These are phyloP conservation scores for Amazona ochrocephala DNA, from an alignment of 2,797 vertebrate species.

Conservation along the genomic window DNA sequence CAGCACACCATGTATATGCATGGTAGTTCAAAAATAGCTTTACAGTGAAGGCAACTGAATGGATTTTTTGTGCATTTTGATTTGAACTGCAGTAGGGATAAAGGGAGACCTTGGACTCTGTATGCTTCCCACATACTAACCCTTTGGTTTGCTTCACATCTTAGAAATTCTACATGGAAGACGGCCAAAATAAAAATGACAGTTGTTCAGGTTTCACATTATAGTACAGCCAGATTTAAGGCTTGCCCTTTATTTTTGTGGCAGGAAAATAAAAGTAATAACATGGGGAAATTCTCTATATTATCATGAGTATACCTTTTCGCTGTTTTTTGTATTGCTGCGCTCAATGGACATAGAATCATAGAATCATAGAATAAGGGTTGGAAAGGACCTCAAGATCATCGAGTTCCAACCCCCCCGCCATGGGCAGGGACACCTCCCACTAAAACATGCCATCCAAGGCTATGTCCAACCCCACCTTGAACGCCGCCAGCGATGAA, in stretches of 20 bases:
- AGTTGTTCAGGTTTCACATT: not conserved
- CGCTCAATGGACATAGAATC: not conserved
- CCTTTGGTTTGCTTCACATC: not conserved
- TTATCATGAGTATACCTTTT: not conserved
- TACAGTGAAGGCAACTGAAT: not conserved
- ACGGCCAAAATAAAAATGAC: not conserved
- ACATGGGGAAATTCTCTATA: not conserved
- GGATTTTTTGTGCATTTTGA: not conserved
- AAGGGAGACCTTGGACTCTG: not conserved
- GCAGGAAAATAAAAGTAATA: slow-evolving; percentile 30
- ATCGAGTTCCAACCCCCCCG: no score
- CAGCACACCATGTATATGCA: not conserved
- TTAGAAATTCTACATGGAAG: not conserved
- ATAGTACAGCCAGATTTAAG: not conserved
- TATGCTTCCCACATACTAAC: not conserved
- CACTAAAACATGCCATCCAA: no score
- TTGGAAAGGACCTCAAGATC: no score
- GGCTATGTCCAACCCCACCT: no score
- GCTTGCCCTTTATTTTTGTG: not conserved
- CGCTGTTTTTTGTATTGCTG: not conserved
- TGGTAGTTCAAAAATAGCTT: not conserved
- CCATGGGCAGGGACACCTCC: no score
- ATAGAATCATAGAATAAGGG: no score
- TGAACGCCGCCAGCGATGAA: no score
- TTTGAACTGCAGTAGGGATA: not conserved